A percentile compares a stretch with the other conserved stretches of the same genome.
These are phyloP conservation scores for Drosophila seguyi DNA, from an alignment of 1,140 invertebrate genomes.

Conservation along the genomic window DNA sequence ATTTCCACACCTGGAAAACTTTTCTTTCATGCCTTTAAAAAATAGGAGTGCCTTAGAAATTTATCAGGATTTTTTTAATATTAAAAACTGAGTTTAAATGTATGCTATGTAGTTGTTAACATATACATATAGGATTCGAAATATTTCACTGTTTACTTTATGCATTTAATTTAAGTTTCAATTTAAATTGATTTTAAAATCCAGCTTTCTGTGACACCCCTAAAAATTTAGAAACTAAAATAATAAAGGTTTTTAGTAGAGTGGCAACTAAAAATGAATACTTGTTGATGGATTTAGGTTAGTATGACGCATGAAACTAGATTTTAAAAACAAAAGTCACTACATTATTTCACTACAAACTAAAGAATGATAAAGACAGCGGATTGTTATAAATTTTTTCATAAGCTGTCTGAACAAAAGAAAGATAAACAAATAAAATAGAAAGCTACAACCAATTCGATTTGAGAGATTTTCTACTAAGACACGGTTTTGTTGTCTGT, in stretches of 20 bases:
- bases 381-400: not conserved
- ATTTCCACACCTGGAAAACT: not conserved
- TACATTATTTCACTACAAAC: conserved; percentile 22
- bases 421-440: conserved; percentile 1
- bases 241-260: conserved; percentile 2
- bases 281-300: conserved; percentile 6
- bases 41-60: not conserved
- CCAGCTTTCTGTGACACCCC: not conserved
- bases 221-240: conserved; percentile 12
- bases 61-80: not conserved
- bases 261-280: conserved; percentile 12
- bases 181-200: not conserved
- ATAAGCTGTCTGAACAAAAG: not conserved
- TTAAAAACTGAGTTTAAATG: not conserved
- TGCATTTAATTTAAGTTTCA: no score
- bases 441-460: conserved; percentile 28
- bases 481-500: conserved; percentile 12
- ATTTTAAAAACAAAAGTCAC: conserved; percentile 18
- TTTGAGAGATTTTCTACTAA: conserved; percentile 46
- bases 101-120: no score
- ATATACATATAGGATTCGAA: not conserved
- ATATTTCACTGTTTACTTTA: not conserved
- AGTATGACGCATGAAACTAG: conserved; percentile 38
- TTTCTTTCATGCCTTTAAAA: not conserved
- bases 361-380: conserved; percentile 8